Base-by-base conservation (phyloP, 2,113 vertebrate genomes). In the Platycercus adscitus region DNA sequence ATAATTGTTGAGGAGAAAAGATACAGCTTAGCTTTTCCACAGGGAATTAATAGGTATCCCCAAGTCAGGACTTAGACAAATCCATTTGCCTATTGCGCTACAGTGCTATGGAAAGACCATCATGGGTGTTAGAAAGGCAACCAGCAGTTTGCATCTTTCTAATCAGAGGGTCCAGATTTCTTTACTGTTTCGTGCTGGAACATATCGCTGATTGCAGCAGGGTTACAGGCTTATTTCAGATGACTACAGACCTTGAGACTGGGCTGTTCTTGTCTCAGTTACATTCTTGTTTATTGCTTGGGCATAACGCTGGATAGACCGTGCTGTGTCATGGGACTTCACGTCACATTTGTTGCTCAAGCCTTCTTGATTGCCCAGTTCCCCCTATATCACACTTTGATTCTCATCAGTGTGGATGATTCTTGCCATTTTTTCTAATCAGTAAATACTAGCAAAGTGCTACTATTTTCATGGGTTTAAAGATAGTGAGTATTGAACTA, bases 341-440 rank as follows among this genome's bases (percentile, higher is more conserved):
- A 33, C 17, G 28, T 17, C 4, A 6, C 0, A 0, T 14, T 28
- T 46, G 23, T 71, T 81, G 11, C 43, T 41, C 39, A 79, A 81
- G 29, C 23, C 20, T 71, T 64, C 35, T 31, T 81, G 24, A 41
- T 91, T 28, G 66, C 23, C 6, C 8, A 18, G 15, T 26, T 75
- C 10, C 33, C 5, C 11, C 12, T n/a, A 1, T 41, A 7, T 25
- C 63, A 63, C 39, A 15, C 24, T 76, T 68, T 0, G 1, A 2
- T 78, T 68, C 35, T 69, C 26, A n/a, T 23, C 2, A 0, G 2
- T 49, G 10, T 61, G 15, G 41, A 20, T 53, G 10, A 33, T 63
- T 80, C 44, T 65, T 95, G 31, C 18, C 1, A 7, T 47, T 91
- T 85, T 79, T 77, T 75, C 24, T 72, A 43, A 61, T 20, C 9